Evolutionary conservation across 2,888 invertebrate species (phyloP).

Genomic region (Lissocephala sabroskyi): DNA sequence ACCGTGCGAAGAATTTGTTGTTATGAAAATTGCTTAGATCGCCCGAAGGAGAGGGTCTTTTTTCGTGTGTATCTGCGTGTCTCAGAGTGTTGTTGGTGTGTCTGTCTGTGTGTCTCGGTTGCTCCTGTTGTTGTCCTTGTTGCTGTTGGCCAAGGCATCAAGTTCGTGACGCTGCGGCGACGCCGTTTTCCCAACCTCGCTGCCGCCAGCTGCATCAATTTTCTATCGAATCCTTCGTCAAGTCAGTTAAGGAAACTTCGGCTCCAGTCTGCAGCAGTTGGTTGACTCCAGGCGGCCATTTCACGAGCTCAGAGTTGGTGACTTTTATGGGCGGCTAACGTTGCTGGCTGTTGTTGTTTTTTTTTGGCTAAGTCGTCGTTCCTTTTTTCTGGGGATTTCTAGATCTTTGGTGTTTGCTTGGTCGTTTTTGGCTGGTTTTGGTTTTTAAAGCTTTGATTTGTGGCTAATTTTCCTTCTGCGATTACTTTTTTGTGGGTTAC

Average conservation of each 20-base stretch:
- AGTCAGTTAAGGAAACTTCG: too few species aligned
- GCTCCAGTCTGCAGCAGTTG: too few species aligned
- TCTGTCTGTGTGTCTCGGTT: neutral
- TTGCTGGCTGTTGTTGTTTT: neutral
- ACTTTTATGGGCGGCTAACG: too few species aligned
- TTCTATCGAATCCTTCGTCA: too few species aligned
- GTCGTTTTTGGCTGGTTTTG: constrained; percentile 2
- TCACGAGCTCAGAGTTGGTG: too few species aligned
- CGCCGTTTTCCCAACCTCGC: too few species aligned
- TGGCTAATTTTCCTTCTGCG: constrained; percentile 15
- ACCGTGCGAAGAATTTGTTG: neutral
- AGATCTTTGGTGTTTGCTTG: neutral
- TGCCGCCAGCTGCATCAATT: too few species aligned
- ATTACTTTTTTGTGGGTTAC: constrained; percentile 2
- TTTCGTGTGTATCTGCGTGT: constrained; percentile 1
- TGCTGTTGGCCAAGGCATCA: constrained; percentile 1
- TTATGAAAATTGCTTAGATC: neutral
- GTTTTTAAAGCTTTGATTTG: constrained; percentile 1
- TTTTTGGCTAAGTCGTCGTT: constrained; percentile 2
- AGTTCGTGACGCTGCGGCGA: too few species aligned
- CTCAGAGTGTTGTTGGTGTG: neutral
- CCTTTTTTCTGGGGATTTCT: constrained; percentile 6
- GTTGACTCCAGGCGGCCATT: too few species aligned
- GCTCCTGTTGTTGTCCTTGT: constrained; percentile 1
- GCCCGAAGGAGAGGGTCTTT: too few species aligned